These are phyloP conservation scores for Anadara kagoshimensis DNA, from an alignment of 1,140 invertebrate species.

Conservation along the genomic window DNA sequence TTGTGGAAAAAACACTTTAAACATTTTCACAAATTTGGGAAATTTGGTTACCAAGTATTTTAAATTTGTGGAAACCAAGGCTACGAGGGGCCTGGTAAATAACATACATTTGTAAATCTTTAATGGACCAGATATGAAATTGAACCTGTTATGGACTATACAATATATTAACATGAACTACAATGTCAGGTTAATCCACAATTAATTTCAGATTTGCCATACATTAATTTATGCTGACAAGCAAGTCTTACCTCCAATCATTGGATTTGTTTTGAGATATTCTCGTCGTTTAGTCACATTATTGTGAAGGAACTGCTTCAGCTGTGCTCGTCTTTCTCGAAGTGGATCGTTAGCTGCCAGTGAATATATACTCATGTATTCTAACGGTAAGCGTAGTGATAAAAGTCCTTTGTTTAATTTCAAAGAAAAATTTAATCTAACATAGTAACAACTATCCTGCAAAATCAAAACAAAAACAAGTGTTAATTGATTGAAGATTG, in stretches of 20 bases:
- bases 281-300: constrained; percentile 93
- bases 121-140: too few species aligned
- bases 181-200: too few species aligned
- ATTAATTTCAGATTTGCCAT: not conserved
- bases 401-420: constrained; percentile 94
- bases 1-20: too few species aligned
- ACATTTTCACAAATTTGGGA: too few species aligned
- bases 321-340: constrained; percentile 80
- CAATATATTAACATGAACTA: too few species aligned
- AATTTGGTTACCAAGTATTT: too few species aligned
- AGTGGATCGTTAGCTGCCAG: constrained; percentile 90
- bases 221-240: too few species aligned
- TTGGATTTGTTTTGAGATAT: constrained; percentile 83
- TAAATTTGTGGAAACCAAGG: too few species aligned
- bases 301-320: constrained; percentile 86
- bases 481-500: not conserved
- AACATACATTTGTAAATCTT: too few species aligned
- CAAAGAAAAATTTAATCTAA: constrained; percentile 89
- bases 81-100: too few species aligned
- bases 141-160: too few species aligned
- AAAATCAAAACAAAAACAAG: constrained; percentile 37
- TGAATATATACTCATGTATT: constrained; percentile 97
- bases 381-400: constrained; percentile 83
- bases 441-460: constrained; percentile 90
- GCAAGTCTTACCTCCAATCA: constrained; percentile 49